Percentiles rank a stretch among this genome's conserved stretches.
phyloP scores from a whole-genome alignment of 2,888 invertebrate species.

The Sarcophaga caerulescens region DNA sequence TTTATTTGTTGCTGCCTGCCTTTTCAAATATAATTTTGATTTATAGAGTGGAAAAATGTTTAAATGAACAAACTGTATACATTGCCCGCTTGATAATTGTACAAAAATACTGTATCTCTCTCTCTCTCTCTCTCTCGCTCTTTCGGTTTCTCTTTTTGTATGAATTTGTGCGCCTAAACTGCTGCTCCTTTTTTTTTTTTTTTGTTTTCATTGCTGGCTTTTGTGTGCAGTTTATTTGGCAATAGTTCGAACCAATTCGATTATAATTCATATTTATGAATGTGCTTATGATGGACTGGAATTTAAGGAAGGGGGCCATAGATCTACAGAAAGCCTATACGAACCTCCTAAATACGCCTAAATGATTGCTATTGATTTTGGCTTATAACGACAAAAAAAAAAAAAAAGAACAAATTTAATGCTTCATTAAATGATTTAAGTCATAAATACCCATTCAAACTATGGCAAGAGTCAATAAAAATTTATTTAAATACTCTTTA shows the following conservation, averaged over 20 bases:
- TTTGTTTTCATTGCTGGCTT: neutral
- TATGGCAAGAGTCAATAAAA: neutral
- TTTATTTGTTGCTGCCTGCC: neutral
- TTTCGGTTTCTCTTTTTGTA: neutral
- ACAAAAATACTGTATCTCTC: neutral
- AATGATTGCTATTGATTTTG: neutral
- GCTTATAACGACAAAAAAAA: neutral
- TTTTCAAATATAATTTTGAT: constrained; percentile 54
- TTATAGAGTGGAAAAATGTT: constrained; percentile 52
- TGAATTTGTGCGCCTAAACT: neutral
- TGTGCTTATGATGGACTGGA: constrained; percentile 50
- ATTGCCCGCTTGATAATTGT: neutral
- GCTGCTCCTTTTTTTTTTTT: neutral
- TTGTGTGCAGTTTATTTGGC: constrained; percentile 31
- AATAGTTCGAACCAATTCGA: constrained; percentile 39
- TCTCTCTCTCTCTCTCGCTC: neutral
- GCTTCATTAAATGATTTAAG: constrained; percentile 1
- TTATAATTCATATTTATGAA: constrained; percentile 53
- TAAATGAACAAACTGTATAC: constrained; percentile 37
- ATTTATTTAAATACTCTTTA: neutral
- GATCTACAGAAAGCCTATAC: neutral
- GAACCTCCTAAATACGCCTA: neutral
- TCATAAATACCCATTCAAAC: neutral
- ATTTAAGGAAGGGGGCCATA: too few relatives aligned
- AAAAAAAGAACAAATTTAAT: neutral